A percentile compares a stretch with the other conserved stretches of the same genome.
These are phyloP conservation scores for Trimorus sp. DNA, from an alignment of 2,888 invertebrate genomes.

Conservation along the genomic window DNA sequence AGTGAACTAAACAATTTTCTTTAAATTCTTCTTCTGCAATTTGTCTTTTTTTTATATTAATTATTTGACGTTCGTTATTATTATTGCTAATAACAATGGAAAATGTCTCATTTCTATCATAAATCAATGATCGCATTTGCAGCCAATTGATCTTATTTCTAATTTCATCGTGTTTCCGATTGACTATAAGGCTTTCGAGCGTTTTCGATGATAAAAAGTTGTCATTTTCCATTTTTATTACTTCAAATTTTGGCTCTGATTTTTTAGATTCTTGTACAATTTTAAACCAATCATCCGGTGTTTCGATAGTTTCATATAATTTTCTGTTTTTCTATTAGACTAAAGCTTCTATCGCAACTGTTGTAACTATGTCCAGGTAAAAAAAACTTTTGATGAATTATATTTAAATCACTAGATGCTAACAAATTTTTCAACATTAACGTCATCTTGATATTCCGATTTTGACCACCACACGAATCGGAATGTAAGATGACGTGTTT, in stretches of 20 bases:
- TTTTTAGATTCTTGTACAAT: slow-evolving; percentile 10
- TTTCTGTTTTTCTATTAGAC: slow-evolving; percentile 28
- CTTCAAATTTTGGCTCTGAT: slow-evolving; percentile 8
- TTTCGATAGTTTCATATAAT: slow-evolving; percentile 21
- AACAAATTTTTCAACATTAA: slow-evolving; percentile 30
- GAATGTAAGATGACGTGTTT: slow-evolving; percentile 66
- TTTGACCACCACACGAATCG: slow-evolving; percentile 66
- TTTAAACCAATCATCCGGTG: slow-evolving; percentile 15
- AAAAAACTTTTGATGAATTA: slow-evolving; percentile 32
- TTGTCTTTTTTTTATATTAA: slow-evolving; percentile 22
- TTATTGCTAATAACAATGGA: slow-evolving; percentile 13
- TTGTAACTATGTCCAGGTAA: slow-evolving; percentile 31
- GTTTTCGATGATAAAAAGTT: slow-evolving; percentile 10
- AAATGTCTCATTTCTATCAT: slow-evolving; percentile 23
- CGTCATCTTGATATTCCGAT: slow-evolving; percentile 37
- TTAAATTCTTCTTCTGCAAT: slow-evolving; percentile 11
- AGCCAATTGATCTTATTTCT: slow-evolving; percentile 29
- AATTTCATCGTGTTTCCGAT: slow-evolving; percentile 16
- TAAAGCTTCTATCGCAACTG: slow-evolving; percentile 28
- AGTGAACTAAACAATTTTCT: background rate
- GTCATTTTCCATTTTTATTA: slow-evolving; percentile 1
- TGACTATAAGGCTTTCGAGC: slow-evolving; percentile 18
- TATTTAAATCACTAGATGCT: slow-evolving; percentile 13
- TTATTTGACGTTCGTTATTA: background rate
- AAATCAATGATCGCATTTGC: slow-evolving; percentile 11